Base-by-base conservation (phyloP, 2,113 vertebrate genomes). In the Antechinus stuartii region DNA sequence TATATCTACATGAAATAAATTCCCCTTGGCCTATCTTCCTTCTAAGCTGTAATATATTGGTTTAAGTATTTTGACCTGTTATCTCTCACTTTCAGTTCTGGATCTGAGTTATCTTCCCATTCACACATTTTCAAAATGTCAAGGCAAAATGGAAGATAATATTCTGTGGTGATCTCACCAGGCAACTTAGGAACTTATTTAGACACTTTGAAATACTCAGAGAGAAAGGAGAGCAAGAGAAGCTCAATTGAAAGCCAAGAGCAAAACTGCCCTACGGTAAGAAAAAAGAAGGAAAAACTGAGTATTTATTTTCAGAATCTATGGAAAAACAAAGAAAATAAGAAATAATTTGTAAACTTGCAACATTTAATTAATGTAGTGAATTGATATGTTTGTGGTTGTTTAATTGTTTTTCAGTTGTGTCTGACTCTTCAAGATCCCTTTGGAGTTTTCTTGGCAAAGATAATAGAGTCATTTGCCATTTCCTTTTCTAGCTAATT, bases 31-130 rank as follows among this genome's bases (percentile, higher is more conserved):
- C 9, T 4, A 0, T 84, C 68, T 84, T 84, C 68, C 68, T 84
- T 84, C 68, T 84, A 42, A 84, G 68, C 68, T 84, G n/a, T 42
- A 84, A 84, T 84, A 42, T 84, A 84, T 84, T 84, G 68, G 68
- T 19, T 91, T 46, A 14, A 95, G 92, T 95, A 23, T 53, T 95
- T 97, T 11, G 89, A 93, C 96, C 93, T 92, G 27, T 57, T 90
- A n/a, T n/a, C 93, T 94, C 25, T 23, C n/a, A 12, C 3, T 95
- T 98, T 94, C 94, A 94, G 42, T 92, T 96, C 90, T 50, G 52
- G 25, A 84, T 94, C 61, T 96, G 16, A 94, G 2, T 14, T 61
- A 50, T 91, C 19, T 90, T 50, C 53, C 91, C 46, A 46, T 84
- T 84, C n/a, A 91, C 91, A 26, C 55, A 91, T 35, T 8, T 94